A percentile compares a stretch with the other conserved stretches of the same genome.
Evolutionary conservation across 1,140 invertebrate species (phyloP).

Genomic region (Lasioglossum albipes): DNA sequence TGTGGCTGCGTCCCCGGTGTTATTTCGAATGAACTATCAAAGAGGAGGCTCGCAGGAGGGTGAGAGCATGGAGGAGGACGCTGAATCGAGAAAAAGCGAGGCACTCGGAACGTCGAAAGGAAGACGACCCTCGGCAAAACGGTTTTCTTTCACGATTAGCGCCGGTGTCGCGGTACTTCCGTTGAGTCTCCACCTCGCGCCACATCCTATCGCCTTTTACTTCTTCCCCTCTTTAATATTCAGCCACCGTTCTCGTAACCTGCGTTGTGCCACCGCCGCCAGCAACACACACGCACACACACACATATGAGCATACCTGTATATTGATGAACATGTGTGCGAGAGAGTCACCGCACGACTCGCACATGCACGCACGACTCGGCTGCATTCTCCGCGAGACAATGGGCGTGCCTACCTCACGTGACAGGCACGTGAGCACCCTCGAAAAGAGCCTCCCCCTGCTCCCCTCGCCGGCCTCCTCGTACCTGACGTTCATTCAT

Average conservation of each 20-base stretch:
- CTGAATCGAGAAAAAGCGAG: not conserved
- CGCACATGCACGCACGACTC: not conserved
- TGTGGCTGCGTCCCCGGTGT: too few species aligned
- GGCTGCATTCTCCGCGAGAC: constrained; percentile 56
- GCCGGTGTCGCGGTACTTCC: constrained; percentile 60
- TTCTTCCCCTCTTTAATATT: constrained; percentile 64
- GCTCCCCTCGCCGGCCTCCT: not conserved
- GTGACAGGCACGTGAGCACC: constrained; percentile 70
- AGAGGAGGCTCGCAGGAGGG: too few species aligned
- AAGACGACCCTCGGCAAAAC: constrained; percentile 30
- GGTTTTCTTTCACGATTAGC: constrained; percentile 65
- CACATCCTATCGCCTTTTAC: constrained; percentile 58
- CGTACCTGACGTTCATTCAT: constrained; percentile 66
- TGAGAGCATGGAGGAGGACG: too few species aligned
- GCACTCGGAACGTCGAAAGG: constrained; percentile 3
- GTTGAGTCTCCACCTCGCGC: constrained; percentile 58
- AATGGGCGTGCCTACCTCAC: constrained; percentile 67
- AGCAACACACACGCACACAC: not conserved
- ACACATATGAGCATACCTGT: not conserved
- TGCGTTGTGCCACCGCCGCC: constrained; percentile 28
- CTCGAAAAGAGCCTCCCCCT: constrained; percentile 70
- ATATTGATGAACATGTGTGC: not conserved
- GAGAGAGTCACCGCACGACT: not conserved
- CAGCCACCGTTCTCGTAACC: constrained; percentile 55
- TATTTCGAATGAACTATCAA: too few species aligned